Evolutionary conservation across 2,797 vertebrate genomes (phyloP), one percentile per base, ranked within the genome.

Genomic region (Betta splendens): DNA sequence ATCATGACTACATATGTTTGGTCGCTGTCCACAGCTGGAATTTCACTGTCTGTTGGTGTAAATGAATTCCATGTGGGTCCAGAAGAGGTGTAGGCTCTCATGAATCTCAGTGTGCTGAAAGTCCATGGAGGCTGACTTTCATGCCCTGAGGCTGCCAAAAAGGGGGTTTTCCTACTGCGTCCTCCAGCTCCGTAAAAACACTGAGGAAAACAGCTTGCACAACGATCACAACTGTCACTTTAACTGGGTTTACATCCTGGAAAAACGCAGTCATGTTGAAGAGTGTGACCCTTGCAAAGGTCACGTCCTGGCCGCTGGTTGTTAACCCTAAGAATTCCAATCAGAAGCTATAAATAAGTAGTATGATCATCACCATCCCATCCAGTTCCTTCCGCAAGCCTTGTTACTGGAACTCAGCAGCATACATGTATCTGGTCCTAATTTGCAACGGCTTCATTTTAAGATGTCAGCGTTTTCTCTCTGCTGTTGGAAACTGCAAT

Each of bases 61-160:
- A 92, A 92, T 90, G 53, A 89, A 83, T 87, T 87, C 89, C 89
- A 91, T 91, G 87, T 91, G 91, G 75, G 78, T 78, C 31, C 28
- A 77, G 86, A 64, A 80, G 83, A 87, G 79, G 87, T 83, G 82
- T 83, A 85, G 85, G 90, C n/a, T n/a, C n/a, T n/a, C n/a, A n/a
- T n/a, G 85, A 87, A 72, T 75, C 81, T 85, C 55, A 49, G 76
- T 84, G 81, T 81, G 75, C 87, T 81, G 86, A 89, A 87, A 90
- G 82, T 88, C 84, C 86, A 79, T 81, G 18, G 64, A 85, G 87
- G 84, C 79, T n/a, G 83, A 80, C 82, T 89, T 81, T 84, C 82
- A 77, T 87, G 77, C 66, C 81, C 81, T 65, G 75, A 85, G 57
- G 26, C 43, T 83, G 85, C 85, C 85, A 82, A 54, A 75, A 76